These are phyloP conservation scores for Psilopogon haemacephalus DNA, from an alignment of 2,113 vertebrate species.

Conservation along the genomic window DNA sequence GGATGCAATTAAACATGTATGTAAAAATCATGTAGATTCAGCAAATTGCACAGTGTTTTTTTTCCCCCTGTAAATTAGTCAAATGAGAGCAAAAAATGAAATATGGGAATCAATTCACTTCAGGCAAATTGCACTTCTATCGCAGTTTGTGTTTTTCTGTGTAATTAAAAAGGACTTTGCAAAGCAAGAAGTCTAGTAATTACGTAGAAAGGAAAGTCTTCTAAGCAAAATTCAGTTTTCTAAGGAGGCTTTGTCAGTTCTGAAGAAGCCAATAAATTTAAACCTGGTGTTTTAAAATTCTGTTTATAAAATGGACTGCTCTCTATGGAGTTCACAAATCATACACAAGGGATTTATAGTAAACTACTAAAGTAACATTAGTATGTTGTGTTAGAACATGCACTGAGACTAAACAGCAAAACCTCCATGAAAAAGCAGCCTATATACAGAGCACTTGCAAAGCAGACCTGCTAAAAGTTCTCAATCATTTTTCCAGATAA, in stretches of 20 bases:
- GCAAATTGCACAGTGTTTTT: neutral
- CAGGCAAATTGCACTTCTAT: neutral
- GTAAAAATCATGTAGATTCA: neutral
- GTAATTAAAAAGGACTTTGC: neutral
- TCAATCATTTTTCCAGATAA: neutral
- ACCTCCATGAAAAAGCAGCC: neutral
- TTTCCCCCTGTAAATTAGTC: neutral
- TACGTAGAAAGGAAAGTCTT: constrained; percentile 4
- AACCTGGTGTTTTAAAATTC: constrained; percentile 33
- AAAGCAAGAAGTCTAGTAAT: neutral
- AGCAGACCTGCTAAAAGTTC: neutral
- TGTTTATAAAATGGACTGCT: constrained; percentile 48
- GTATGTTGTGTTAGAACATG: constrained; percentile 1
- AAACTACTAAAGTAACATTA: constrained; percentile 13
- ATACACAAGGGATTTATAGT: constrained; percentile 27
- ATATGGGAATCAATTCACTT: neutral
- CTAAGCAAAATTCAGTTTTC: constrained; percentile 24
- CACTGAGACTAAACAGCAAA: neutral
- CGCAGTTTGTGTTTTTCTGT: neutral
- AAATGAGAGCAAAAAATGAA: neutral
- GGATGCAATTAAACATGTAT: neutral
- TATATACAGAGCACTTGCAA: neutral
- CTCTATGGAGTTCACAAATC: constrained; percentile 30
- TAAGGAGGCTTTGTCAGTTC: constrained; percentile 50
- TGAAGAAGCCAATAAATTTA: constrained; percentile 51